Percentiles rank a stretch among this genome's conserved stretches.
Evolutionary conservation across 2,888 invertebrate species (phyloP).

Genomic region (Nasonia oneida): DNA sequence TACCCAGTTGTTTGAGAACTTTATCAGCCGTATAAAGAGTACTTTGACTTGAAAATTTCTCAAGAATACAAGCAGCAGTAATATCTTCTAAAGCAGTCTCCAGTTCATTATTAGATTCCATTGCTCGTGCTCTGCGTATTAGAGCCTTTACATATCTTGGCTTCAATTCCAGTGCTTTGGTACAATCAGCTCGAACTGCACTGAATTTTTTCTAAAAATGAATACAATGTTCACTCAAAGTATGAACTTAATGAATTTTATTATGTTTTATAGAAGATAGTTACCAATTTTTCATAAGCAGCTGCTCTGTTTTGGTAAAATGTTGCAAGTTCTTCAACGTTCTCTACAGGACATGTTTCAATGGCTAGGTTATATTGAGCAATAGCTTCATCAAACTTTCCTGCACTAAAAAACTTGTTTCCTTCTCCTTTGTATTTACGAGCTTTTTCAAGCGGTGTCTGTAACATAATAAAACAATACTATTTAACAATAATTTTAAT

Average conservation of each 20-base stretch:
- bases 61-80: conserved; percentile 94
- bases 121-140: conserved; percentile 89
- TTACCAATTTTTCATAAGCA: conserved; percentile 92
- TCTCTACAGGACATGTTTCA: conserved; percentile 89
- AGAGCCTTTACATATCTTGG: conserved; percentile 94
- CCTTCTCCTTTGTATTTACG: conserved; percentile 92
- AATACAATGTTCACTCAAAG: background rate
- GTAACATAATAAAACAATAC: background rate
- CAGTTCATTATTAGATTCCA: conserved; percentile 90
- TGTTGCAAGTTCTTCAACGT: conserved; percentile 89
- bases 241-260: background rate
- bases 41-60: conserved; percentile 91
- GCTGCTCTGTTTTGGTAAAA: conserved; percentile 98
- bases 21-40: conserved; percentile 92
- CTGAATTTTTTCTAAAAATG: conserved; percentile 85
- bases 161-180: conserved; percentile 90
- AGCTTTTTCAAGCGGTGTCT: conserved; percentile 87
- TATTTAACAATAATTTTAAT: background rate
- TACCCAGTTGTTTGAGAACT: conserved; percentile 90
- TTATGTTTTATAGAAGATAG: conserved; percentile 32
- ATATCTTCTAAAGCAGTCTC: conserved; percentile 93
- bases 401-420: conserved; percentile 91
- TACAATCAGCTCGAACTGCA: conserved; percentile 92
- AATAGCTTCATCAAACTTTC: conserved; percentile 95
- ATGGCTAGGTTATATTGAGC: conserved; percentile 95